These are phyloP conservation scores for Eilema depressum DNA, from an alignment of 2,888 invertebrate genomes.

Conservation along the genomic window DNA sequence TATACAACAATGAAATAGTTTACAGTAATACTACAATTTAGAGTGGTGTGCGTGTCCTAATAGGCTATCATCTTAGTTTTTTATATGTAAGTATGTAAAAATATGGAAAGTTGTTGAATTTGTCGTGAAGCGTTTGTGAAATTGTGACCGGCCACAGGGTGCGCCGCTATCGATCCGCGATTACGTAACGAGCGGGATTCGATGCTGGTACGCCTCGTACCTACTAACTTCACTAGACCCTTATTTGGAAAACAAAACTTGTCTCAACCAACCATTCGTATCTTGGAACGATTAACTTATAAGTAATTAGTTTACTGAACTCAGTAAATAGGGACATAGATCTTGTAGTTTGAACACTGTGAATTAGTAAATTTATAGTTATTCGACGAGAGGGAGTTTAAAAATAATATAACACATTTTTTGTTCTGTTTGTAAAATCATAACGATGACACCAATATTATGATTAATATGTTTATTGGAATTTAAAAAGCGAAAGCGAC, in stretches of 20 bases:
- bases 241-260: conserved; percentile 56
- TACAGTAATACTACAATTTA: no score
- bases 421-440: neutral
- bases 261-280: conserved; percentile 45
- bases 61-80: no score
- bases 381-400: no score
- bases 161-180: conserved; percentile 73
- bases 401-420: no score
- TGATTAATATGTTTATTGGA: neutral
- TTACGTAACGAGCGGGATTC: conserved; percentile 70
- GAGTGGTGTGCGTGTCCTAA: no score
- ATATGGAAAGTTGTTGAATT: conserved; percentile 69
- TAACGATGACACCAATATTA: neutral
- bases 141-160: conserved; percentile 60
- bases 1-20: no score
- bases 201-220: conserved; percentile 45
- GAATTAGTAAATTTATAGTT: no score
- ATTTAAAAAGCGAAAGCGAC: no score
- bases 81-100: conserved; percentile 48
- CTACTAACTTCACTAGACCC: conserved; percentile 50
- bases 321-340: no score
- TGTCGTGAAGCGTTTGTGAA: conserved; percentile 54
- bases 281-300: conserved; percentile 30
- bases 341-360: no score
- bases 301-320: conserved; percentile 16